These are phyloP conservation scores for Vicugna pacos DNA, from an alignment of 2,113 vertebrate species.

Conservation along the genomic window DNA sequence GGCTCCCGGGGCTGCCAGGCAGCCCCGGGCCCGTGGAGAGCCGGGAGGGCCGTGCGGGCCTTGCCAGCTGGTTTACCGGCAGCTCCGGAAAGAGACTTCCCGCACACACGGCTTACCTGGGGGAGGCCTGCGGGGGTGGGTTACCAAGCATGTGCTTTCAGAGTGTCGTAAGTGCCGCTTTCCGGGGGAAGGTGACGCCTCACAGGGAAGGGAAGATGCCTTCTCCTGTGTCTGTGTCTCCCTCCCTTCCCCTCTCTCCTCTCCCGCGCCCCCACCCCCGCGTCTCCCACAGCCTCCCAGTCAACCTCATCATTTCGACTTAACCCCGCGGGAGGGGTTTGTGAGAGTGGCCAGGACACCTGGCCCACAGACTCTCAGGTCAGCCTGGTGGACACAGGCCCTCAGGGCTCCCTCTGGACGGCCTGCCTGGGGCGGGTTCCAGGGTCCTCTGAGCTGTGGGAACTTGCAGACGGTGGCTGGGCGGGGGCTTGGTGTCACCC, in stretches of 20 bases:
- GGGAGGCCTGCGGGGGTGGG: rapidly evolving
- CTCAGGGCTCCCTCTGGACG: neutral
- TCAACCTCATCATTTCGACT: no score
- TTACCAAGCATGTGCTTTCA: neutral
- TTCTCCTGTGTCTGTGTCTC: neutral
- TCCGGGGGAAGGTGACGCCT: neutral
- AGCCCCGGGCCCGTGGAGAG: neutral
- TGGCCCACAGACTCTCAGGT: neutral
- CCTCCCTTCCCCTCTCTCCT: no score
- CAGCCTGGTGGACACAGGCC: rapidly evolving
- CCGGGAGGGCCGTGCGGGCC: rapidly evolving
- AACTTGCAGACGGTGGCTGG: rapidly evolving
- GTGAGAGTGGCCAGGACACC: neutral
- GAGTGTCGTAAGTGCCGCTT: neutral
- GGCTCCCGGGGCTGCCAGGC: neutral
- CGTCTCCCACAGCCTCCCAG: rapidly evolving
- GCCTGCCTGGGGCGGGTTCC: neutral
- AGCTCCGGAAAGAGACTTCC: neutral
- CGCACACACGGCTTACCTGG: rapidly evolving
- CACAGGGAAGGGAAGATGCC: neutral
- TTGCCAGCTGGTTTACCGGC: rapidly evolving
- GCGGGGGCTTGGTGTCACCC: no score
- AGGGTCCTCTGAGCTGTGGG: rapidly evolving
- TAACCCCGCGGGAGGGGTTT: neutral
- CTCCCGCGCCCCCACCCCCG: rapidly evolving